phyloP scores from a whole-genome alignment of 2,797 vertebrate genomes.

The Aplochiton taeniatus region DNA sequence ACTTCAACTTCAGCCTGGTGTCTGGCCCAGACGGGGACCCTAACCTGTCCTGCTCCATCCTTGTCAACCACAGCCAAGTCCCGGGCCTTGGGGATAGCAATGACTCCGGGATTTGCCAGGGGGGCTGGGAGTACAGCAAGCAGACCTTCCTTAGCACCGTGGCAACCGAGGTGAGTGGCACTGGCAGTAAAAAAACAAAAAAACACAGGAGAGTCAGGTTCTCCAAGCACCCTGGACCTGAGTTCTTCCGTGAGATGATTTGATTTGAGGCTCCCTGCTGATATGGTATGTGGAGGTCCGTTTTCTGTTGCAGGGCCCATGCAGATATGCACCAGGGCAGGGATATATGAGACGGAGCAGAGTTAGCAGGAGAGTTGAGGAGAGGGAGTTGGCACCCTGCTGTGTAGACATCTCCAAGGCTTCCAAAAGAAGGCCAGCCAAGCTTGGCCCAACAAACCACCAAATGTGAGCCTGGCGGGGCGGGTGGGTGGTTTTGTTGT shows the following conservation, averaged over 20 bases:
- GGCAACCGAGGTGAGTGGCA: conserved; percentile 69
- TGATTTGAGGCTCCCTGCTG: neutral
- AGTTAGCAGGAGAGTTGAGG: neutral
- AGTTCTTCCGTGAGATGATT: neutral
- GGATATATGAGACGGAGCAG: conserved; percentile 26
- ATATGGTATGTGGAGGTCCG: conserved; percentile 15
- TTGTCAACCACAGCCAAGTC: conserved; percentile 47
- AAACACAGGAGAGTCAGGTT: neutral
- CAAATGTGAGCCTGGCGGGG: conserved; percentile 11
- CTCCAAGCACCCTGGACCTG: neutral
- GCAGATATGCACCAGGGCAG: conserved; percentile 13
- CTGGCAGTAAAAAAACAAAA: neutral
- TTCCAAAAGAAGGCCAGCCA: neutral
- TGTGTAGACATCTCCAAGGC: conserved; percentile 25
- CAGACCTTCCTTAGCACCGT: conserved; percentile 66
- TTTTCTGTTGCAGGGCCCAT: neutral
- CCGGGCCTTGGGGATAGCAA: conserved; percentile 1
- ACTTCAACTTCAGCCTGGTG: conserved; percentile 46
- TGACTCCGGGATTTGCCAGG: conserved; percentile 37
- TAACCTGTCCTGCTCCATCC: conserved; percentile 35
- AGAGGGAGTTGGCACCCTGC: conserved; percentile 18
- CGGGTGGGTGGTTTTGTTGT: neutral
- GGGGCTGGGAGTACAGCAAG: conserved; percentile 69
- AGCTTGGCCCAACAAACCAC: neutral
- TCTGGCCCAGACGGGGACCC: neutral